phyloP scores from a whole-genome alignment of 2,797 vertebrate genomes.

The Brachyrhaphis roseni region DNA sequence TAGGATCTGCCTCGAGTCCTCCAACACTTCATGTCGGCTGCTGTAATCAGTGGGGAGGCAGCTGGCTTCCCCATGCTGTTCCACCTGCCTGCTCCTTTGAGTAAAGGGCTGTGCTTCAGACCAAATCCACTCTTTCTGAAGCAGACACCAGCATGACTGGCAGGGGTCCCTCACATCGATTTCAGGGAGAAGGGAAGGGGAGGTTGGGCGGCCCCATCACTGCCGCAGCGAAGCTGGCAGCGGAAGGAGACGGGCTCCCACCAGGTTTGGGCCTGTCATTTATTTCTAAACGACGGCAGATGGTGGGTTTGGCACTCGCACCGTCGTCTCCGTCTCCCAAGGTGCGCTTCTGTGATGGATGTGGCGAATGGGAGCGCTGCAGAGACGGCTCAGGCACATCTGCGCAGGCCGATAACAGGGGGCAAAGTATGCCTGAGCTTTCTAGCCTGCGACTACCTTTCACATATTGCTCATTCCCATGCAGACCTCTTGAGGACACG shows the following conservation, averaged over 20 bases:
- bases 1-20: conserved; percentile 47
- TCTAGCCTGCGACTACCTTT: conserved; percentile 57
- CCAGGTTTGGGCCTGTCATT: conserved; percentile 79
- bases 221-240: conserved; percentile 64
- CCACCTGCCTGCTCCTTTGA: conserved; percentile 77
- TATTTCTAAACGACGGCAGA: conserved; percentile 83
- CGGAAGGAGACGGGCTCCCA: conserved; percentile 76
- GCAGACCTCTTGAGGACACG: conserved; percentile 55
- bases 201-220: conserved; percentile 69
- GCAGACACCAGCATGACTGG: conserved; percentile 70
- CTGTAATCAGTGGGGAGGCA: conserved; percentile 75
- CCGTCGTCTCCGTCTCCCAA: conserved; percentile 77
- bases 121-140: conserved; percentile 74
- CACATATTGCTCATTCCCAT: conserved; percentile 63
- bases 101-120: conserved; percentile 72
- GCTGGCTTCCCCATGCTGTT: conserved; percentile 73
- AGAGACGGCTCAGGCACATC: conserved; percentile 75
- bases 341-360: conserved; percentile 81
- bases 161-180: conserved; percentile 76
- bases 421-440: conserved; percentile 72
- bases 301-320: conserved; percentile 75
- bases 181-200: conserved; percentile 56
- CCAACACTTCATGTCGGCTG: conserved; percentile 53
- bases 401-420: conserved; percentile 76
- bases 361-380: conserved; percentile 71